Evolutionary conservation across 2,888 invertebrate species (phyloP).

Genomic region (Pyralis farinalis): DNA sequence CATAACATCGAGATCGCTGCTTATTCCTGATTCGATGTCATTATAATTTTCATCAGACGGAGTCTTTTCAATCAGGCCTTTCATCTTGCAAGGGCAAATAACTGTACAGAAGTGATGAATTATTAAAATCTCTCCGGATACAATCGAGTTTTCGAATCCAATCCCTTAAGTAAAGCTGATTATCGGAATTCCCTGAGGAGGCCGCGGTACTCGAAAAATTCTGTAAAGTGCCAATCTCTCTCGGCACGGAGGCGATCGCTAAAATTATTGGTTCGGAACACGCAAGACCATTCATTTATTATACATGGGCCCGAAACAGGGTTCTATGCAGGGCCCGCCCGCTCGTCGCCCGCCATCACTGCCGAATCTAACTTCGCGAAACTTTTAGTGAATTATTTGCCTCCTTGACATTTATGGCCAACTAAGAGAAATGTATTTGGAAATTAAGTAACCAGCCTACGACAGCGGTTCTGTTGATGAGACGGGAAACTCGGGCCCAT

Average conservation of each 20-base stretch:
- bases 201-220: conserved; percentile 56
- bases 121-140: conserved; percentile 76
- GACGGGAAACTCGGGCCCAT: conserved; percentile 51
- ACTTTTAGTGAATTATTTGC: conserved; percentile 56
- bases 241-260: conserved; percentile 44
- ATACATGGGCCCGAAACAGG: conserved; percentile 36
- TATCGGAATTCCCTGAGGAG: conserved; percentile 64
- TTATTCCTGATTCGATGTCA: conserved; percentile 10
- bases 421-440: conserved; percentile 63
- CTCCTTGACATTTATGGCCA: conserved; percentile 61
- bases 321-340: conserved; percentile 14
- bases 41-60: conserved; percentile 38
- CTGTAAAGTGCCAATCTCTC: conserved; percentile 71
- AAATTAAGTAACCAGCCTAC: conserved; percentile 68
- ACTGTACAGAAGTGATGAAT: conserved; percentile 63
- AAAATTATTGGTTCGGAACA: conserved; percentile 59
- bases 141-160: conserved; percentile 73
- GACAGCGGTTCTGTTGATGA: conserved; percentile 60
- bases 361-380: conserved; percentile 35
- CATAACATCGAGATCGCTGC: conserved; percentile 3
- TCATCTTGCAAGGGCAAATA: conserved; percentile 44
- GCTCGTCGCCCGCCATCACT: conserved; percentile 24
- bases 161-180: conserved; percentile 79
- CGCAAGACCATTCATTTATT: conserved; percentile 60
- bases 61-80: conserved; percentile 42